Evolutionary conservation across 2,888 invertebrate species (phyloP), one percentile per base, ranked within the genome.

Genomic region (Baronia brevicornis): DNA sequence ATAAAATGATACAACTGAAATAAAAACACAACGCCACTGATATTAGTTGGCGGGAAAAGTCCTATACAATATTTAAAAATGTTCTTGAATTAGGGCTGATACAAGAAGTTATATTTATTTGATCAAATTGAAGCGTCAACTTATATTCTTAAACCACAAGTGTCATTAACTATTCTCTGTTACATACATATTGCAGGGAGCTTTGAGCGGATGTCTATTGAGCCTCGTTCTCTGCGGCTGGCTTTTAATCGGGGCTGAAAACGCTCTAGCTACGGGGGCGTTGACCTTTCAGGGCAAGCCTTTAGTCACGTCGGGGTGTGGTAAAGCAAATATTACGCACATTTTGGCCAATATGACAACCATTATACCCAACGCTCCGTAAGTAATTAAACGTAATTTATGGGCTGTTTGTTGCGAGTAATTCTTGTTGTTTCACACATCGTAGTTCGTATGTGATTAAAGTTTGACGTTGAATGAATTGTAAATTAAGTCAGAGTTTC

Each of bases 181-280:
- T 19, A 20, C 20, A 18, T 30, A 17, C 28, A 17, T 25, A 14
- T 20, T 21, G 33, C 58, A 87, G 82, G 88, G 88, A 4, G 87
- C 87, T 5, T 56, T 89, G 15, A 70, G 73, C 30, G 88, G 88
- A 0, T 82, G 80, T 41, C 54, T 86, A 12, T 54, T 75, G 32
- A 86, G 87, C 43, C 51, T 87, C 2, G 44, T 84, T 7, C 63
- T 85, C 9, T 80, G 86, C 35, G 74, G 80, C n/a, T 84, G 80
- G 71, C 60, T 86, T 5, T 64, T 87, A 21, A 69, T 86, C 33
- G 86, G 86, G 8, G 82, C 85, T 15, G 84, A 86, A 56, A 75
- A 74, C 44, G 79, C 84, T 15, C 51, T 78, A 2, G 79, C 80
- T 5, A 67, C 78, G 23, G 84, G 84, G 18, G 77, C 78, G 28